Base-by-base conservation (phyloP, 2,797 vertebrate genomes). In the Brachyrhaphis roseni region DNA sequence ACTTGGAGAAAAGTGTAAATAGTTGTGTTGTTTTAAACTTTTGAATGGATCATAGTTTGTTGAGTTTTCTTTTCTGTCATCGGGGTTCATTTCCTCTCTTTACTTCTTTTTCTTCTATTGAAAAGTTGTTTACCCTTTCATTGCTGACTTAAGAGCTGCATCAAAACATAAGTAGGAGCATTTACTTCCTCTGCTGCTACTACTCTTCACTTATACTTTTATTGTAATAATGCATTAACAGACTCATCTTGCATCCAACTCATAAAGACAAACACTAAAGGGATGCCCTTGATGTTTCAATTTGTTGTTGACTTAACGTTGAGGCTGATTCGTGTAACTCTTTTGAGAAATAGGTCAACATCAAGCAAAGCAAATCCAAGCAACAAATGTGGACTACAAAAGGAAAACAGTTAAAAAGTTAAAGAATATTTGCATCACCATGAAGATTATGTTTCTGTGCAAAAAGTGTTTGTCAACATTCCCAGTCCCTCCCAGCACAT, bases 191-290 rank as follows among this genome's bases (percentile, higher is more conserved):
- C 46, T 8, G 16, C 8, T 51, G 28, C 71, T 80, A 13, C 12
- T 43, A 10, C 12, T 18, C 8, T 75, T 66, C 46, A 59, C 15
- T 62, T 43, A 2, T 59, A 43, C 64, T 75, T 74, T 49, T 36
- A 36, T 20, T 18, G 72, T 72, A 20, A 53, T 13, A 64, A 47
- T 28, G 0, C 10, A 47, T 10, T 71, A 49, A 45, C 13, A 41
- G 46, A 28, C 8, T 62, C 39, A 71, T 31, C 36, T 41, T 8
- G 26, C 26, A 70, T 16, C 13, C 23, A 26, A 49, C 26, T 64
- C 23, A n/a, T 55, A n/a, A 43, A 74, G 8, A 74, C 72, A 55
- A 74, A 57, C 73, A 41, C 51, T 41, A 74, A n/a, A 74, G 73
- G 73, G 39, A 36, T 6, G 8, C 36, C 43, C 46, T 13, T 64